A percentile compares a stretch with the other conserved stretches of the same genome.
These are phyloP conservation scores for Tetraneura akinire DNA, from an alignment of 1,140 invertebrate genomes.

Conservation along the genomic window DNA sequence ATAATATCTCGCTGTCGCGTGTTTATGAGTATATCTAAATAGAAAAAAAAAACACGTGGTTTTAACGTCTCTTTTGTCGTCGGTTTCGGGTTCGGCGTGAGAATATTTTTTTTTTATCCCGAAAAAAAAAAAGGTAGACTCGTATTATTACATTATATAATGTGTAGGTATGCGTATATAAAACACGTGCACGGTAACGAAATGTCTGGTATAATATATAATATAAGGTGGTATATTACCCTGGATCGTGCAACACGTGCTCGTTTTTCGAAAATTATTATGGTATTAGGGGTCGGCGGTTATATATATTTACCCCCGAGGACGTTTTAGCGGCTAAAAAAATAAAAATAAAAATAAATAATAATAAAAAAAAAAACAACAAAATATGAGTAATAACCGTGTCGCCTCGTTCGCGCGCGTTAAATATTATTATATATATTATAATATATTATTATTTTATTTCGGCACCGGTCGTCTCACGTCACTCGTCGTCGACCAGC, in stretches of 20 bases:
- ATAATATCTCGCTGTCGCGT: too few relatives aligned
- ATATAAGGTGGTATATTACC: conserved; percentile 13
- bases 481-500: not conserved
- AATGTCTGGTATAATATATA: not conserved
- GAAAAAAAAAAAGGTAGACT: too few relatives aligned
- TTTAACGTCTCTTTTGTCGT: not conserved
- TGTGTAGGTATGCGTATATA: not conserved
- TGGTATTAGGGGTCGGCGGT: conserved; percentile 23
- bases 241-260: conserved; percentile 17
- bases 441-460: conserved; percentile 2
- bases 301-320: not conserved
- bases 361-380: too few relatives aligned
- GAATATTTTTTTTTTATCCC: too few relatives aligned
- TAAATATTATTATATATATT: not conserved
- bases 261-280: conserved; percentile 19
- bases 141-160: not conserved
- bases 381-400: not conserved
- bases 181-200: not conserved
- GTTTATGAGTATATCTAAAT: too few relatives aligned
- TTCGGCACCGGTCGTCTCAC: conserved; percentile 7
- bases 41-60: conserved; percentile 21
- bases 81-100: too few relatives aligned
- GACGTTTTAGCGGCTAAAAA: not conserved
- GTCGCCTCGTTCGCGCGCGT: not conserved
- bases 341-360: not conserved